phyloP scores from a whole-genome alignment of 2,113 vertebrate genomes.

The Onychostruthus taczanowskii region DNA sequence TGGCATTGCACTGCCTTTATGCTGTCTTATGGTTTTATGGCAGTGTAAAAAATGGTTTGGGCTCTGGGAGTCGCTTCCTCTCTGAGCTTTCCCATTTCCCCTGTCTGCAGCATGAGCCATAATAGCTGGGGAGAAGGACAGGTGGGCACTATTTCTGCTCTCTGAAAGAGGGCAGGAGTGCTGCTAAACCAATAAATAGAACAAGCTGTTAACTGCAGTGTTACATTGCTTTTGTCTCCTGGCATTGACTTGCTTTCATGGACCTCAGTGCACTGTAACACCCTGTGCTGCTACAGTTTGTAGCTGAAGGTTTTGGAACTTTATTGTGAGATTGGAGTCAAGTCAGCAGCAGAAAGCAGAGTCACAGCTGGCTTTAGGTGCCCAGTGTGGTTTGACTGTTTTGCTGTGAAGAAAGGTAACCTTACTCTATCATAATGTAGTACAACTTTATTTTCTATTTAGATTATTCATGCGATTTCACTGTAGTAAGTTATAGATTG shows the following conservation, averaged over 20 bases:
- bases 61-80: background rate
- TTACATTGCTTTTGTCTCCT: background rate
- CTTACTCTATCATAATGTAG: background rate
- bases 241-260: background rate
- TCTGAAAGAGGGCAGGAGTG: background rate
- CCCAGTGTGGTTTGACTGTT: background rate
- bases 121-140: background rate
- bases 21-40: constrained; percentile 17
- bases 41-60: background rate
- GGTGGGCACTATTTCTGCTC: background rate
- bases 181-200: background rate
- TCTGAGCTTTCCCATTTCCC: background rate
- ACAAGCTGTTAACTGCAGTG: background rate
- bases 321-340: background rate
- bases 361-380: background rate
- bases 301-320: background rate
- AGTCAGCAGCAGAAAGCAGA: background rate
- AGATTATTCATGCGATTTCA: background rate
- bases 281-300: accelerated
- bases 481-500: background rate
- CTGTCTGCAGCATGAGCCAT: background rate
- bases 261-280: accelerated
- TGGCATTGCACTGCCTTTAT: constrained; percentile 35
- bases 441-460: background rate
- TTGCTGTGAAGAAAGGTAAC: background rate